These are phyloP conservation scores for Planococcus citri DNA, from an alignment of 1,140 invertebrate genomes.

Conservation along the genomic window DNA sequence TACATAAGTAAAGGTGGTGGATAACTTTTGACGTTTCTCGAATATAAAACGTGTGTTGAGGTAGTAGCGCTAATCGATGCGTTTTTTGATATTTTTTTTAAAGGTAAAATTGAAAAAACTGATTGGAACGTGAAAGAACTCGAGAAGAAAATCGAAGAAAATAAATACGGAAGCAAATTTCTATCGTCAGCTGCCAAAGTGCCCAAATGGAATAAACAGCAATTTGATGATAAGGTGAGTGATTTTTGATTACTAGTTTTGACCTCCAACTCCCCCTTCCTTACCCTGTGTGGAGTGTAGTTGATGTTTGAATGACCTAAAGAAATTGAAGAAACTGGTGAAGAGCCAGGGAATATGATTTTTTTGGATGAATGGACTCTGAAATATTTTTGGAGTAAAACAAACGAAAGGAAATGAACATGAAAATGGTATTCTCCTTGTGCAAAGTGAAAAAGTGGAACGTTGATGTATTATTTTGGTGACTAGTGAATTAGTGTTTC, in stretches of 20 bases:
- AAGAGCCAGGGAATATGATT: neutral
- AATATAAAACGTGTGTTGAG: no score
- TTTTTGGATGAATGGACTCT: no score
- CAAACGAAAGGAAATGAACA: no score
- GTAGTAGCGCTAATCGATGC: neutral
- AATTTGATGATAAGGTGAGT: conserved; percentile 40
- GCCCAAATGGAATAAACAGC: conserved; percentile 79
- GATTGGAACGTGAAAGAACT: conserved; percentile 89
- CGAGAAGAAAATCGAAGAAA: conserved; percentile 79
- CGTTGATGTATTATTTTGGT: no score
- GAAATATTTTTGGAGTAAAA: no score
- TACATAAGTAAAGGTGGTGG: no score
- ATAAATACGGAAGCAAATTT: conserved; percentile 50
- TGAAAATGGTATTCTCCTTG: no score
- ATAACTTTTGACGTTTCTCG: neutral
- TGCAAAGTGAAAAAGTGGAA: no score
- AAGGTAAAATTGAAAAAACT: conserved; percentile 70
- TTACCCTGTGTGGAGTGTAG: neutral
- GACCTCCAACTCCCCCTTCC: no score
- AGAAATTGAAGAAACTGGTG: no score
- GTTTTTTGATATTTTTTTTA: neutral
- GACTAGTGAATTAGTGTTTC: no score
- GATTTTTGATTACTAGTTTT: conserved; percentile 11
- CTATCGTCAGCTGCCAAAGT: conserved; percentile 62
- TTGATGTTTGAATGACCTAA: no score